Base-by-base conservation (phyloP, 2,888 invertebrate species). In the Drosophila longiperda region DNA sequence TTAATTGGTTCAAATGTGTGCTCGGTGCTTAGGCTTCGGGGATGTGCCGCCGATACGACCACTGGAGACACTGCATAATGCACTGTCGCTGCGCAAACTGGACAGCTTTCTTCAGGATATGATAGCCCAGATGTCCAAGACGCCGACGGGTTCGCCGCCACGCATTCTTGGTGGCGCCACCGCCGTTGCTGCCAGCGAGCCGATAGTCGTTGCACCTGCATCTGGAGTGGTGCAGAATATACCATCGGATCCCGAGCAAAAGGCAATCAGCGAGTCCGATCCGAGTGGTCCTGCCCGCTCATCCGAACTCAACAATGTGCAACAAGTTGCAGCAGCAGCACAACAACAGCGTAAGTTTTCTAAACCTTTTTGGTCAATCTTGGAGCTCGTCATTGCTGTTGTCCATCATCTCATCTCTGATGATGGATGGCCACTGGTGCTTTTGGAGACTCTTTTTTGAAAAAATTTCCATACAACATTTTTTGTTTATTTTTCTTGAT, bases 21-120 rank as follows among this genome's bases (percentile, higher is more conserved):
- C n/a, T 50, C 9, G 33, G 52, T 49, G 38, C 60, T 57, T 79
- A 93, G 97, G 97, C 38, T 97, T 97, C 93, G 97, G 97, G 73
- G 97, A 97, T 67, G 98, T 99, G 78, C 99, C 99, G 33, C 97
- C 98, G 1, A 98, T 99, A 86, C 96, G 99, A 38, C 99, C 99
- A 2, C 94, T 99, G 92, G 99, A 99, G 94, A 99, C 99, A 6
- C 94, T 99, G 72, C 99, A 99, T 95, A 99, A 99, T 94, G 98
- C 98, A 55, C 94, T 99, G 81, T 99, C 98, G 58, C 94, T 99
- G 91, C 96, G 96, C 50, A 98, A 99, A 92, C 94, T 99, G 89
- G 99, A 99, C 93, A 94, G 94, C 52, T 99, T 98, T 93, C 94
- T 99, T 92, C 97, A 97, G 90, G 95, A 96, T 85, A 97, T 98